A percentile compares a stretch with the other conserved stretches of the same genome.
phyloP scores from a whole-genome alignment of 2,888 invertebrate species.

The Plagodis pulveraria region DNA sequence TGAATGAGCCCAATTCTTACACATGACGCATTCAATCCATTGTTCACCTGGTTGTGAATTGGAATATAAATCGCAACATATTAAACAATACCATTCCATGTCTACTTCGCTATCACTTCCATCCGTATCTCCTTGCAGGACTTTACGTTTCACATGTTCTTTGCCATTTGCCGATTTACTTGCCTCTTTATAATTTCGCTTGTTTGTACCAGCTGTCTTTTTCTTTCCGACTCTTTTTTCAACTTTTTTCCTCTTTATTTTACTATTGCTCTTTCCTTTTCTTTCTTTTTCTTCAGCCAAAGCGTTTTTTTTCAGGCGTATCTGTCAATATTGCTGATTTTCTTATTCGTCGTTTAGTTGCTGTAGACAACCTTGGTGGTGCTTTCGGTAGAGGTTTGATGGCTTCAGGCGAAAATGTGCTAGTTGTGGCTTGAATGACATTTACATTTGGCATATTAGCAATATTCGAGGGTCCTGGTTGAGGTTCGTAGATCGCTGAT shows the following conservation, averaged over 20 bases:
- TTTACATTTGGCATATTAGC: conserved; percentile 21
- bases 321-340: conserved; percentile 26
- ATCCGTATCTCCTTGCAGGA: too few species aligned
- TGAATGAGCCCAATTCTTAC: too few species aligned
- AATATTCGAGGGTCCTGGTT: conserved; percentile 23
- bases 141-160: too few species aligned
- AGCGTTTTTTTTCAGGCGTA: conserved; percentile 28
- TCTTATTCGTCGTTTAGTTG: conserved; percentile 24
- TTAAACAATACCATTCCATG: too few species aligned
- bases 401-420: conserved; percentile 12
- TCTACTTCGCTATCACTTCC: too few species aligned
- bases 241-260: conserved; percentile 7
- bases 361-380: conserved; percentile 19
- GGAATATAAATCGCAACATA: too few species aligned
- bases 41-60: too few species aligned
- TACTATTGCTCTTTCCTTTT: conserved; percentile 22
- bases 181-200: too few species aligned
- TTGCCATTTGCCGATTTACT: too few species aligned
- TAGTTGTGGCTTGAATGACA: conserved; percentile 19
- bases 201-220: too few species aligned
- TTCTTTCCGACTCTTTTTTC: conserved; percentile 6
- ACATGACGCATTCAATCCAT: too few species aligned
- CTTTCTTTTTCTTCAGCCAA: conserved; percentile 25
- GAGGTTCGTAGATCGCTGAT: conserved; percentile 21
- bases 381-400: conserved; percentile 14